Evolutionary conservation across 2,797 vertebrate species (phyloP), one percentile per base, ranked within the genome.

Genomic region (Chromis chromis): DNA sequence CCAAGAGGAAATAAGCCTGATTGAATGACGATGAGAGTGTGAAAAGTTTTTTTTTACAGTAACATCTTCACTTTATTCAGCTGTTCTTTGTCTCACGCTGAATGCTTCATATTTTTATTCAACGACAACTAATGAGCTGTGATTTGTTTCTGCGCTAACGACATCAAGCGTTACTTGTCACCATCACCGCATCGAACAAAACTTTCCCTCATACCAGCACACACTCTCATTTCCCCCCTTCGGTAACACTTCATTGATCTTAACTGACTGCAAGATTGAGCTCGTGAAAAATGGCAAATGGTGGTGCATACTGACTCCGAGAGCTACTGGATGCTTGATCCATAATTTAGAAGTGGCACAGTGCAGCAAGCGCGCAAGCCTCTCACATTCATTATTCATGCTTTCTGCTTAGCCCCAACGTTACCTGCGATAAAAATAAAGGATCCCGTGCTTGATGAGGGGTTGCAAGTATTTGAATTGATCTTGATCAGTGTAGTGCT

Each of bases 291-390:
- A 86, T 21, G 40, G 53, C 31, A 84, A 88, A 86, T 21, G 40
- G 53, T 31, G 68, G 64, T 72, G 71, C 57, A 42, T 84, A 65
- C 57, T 61, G 74, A 82, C 79, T 87, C 48, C 4, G 48, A 66
- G 71, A 85, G 81, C 76, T 50, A 50, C 72, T 60, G 76, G 83
- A 79, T 73, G 86, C 78, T 83, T 86, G 83, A 93, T 94, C 81
- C 85, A 93, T 95, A 89, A 94, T 94, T 93, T 80, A 94, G 70
- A 72, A 61, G 75, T 31, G 71, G 81, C 84, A 85, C 84, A 81
- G 76, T 24, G 66, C 67, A 70, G 84, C 76, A 4, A 65, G 80
- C 84, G 78, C 76, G 61, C 76, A 67, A 82, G 77, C 70, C 76
- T 76, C 68, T 66, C 40, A 3, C 78, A 85, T 93, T 56, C 65